Evolutionary conservation across 1,140 invertebrate genomes (phyloP), one percentile per base, ranked within the genome.

Genomic region (Brachionus calyciflorus): DNA sequence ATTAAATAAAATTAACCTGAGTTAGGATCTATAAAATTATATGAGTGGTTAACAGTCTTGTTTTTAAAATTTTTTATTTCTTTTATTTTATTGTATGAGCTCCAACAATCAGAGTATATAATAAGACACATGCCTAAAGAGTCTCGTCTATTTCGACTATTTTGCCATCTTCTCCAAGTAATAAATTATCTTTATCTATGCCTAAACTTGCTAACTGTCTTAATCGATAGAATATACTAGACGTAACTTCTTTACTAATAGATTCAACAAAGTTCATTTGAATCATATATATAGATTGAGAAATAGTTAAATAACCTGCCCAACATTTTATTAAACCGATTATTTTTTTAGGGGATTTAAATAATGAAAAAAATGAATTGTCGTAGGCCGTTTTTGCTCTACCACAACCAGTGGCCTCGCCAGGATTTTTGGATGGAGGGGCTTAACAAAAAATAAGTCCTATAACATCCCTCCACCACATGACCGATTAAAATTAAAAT

Each of bases 241-340:
- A 48, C 46, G 19, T 19, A 12, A 48, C 19, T 48, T 48, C 46
- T 48, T 48, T 19, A 48, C 46, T n/a, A n/a, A 48, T 19, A 48
- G 14, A n/a, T 48, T 48, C 14, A n/a, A n/a, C 46, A 3, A 48
- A 19, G 19, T 48, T 48, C 14, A 48, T n/a, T 19, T 48, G 46
- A 19, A 48, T 48, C 46, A 48, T 48, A 48, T 19, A n/a, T 48
- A 48, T 48, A n/a, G 46, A 48, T 48, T 48, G 14, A n/a, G 46
- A 12, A n/a, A 48, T 19, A 19, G 46, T 48, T n/a, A 48, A 19
- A 12, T 48, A 19, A 48, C 46, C 46, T 53, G 21, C 51, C 51
- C n/a, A 53, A 53, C 51, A 49, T 49, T 49, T 49, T 49, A 49
- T 49, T 49, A 17, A 49, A n/a, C n/a, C n/a, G n/a, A n/a, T n/a